phyloP scores from a whole-genome alignment of 2,888 invertebrate genomes.

The Hemithea aestivaria region DNA sequence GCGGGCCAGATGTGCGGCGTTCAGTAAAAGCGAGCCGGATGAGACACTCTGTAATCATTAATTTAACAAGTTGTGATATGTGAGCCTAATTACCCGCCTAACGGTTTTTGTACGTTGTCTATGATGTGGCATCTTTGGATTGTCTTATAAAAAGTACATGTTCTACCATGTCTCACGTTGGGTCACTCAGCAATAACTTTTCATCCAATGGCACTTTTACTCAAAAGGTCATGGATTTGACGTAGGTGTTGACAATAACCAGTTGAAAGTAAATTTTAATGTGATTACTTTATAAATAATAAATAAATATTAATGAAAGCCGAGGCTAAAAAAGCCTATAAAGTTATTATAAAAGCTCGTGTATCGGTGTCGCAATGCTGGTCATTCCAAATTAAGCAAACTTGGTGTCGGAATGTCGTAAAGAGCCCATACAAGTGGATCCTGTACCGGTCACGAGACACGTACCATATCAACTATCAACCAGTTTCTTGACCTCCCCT shows the following conservation, averaged over 20 bases:
- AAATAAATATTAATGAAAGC: too few species aligned
- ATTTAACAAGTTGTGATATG: constrained; percentile 22
- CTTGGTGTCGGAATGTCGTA: constrained; percentile 17
- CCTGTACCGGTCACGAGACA: constrained; percentile 45
- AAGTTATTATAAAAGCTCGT: constrained; percentile 1
- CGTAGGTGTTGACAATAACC: constrained; percentile 18
- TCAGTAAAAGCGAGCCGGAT: constrained; percentile 88
- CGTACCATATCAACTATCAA: constrained; percentile 36
- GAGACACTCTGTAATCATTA: constrained; percentile 84
- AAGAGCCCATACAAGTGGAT: constrained; percentile 35
- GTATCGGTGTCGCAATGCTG: constrained; percentile 25
- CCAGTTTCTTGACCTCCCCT: constrained; percentile 49
- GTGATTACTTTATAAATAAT: too few species aligned
- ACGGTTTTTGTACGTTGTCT: constrained; percentile 9
- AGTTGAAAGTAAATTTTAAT: constrained; percentile 7
- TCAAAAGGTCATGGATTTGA: constrained; percentile 33
- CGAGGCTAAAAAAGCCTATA: too few species aligned
- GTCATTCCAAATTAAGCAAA: constrained; percentile 31
- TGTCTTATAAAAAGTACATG: too few species aligned
- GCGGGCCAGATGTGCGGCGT: constrained; percentile 85
- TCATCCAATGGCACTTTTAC: constrained; percentile 31
- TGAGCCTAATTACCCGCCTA: constrained; percentile 16
- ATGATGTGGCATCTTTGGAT: too few species aligned
- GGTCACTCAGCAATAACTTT: constrained; percentile 21
- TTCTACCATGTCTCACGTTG: constrained; percentile 15